Evolutionary conservation across 2,113 vertebrate species (phyloP).

Genomic region (Butastur rufipennis): DNA sequence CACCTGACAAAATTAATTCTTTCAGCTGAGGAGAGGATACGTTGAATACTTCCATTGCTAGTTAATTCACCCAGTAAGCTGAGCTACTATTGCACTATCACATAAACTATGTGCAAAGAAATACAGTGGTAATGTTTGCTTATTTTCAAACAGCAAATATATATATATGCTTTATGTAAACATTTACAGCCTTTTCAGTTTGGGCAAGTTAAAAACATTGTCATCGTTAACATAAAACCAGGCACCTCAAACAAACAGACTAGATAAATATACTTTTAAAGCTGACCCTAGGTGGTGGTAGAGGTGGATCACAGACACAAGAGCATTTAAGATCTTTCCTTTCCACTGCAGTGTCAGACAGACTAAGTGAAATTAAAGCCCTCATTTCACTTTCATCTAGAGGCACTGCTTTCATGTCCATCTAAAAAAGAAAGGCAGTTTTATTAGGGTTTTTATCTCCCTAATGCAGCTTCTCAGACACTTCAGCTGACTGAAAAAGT

Average conservation of each 20-base stretch:
- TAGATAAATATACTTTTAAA: background rate
- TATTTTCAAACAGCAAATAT: background rate
- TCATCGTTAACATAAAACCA: background rate
- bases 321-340: background rate
- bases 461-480: background rate
- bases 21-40: background rate
- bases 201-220: background rate
- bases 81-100: background rate
- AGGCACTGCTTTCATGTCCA: conserved; percentile 38
- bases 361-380: background rate
- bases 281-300: conserved; percentile 49
- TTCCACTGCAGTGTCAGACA: background rate
- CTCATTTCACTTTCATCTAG: conserved; percentile 57
- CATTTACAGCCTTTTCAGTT: background rate
- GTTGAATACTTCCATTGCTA: background rate
- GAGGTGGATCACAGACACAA: conserved; percentile 45
- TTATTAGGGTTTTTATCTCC: background rate
- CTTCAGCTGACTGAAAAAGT: background rate
- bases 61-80: background rate
- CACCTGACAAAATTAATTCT: background rate
- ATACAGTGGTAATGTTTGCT: background rate
- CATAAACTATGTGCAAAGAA: background rate
- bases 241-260: background rate
- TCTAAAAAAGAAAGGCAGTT: conserved; percentile 31
- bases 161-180: background rate